Evolutionary conservation across 2,888 invertebrate species (phyloP), one percentile per base, ranked within the genome.

Genomic region (Tiphia femorata): DNA sequence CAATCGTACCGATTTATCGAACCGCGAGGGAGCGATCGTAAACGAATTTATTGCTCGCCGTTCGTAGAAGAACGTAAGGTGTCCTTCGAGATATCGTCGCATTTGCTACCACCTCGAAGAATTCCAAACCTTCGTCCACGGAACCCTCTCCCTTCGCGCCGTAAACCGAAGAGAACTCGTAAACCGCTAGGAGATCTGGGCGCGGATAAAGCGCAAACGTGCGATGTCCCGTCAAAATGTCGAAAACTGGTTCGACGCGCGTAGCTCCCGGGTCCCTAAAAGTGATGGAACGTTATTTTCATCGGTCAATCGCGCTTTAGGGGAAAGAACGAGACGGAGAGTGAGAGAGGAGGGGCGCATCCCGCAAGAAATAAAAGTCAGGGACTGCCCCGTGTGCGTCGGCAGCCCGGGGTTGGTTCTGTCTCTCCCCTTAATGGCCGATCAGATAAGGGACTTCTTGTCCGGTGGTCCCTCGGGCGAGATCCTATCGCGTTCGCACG

Each of bases 381-480:
- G n/a, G n/a, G 57, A 48, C 48, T 44, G 49, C 43, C 56, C 58
- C 40, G 62, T 75, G 70, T 67, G 69, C 60, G 75, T 76, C 70
- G 70, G 20, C 38, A n/a, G n/a, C n/a, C n/a, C 51, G 40, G 41
- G 58, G 57, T 64, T 62, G 58, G 58, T 63, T 69, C n/a, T n/a
- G n/a, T n/a, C n/a, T 67, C 68, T 73, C 72, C 67, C 68, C 71
- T 67, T 77, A 77, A 78, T 78, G 73, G 72, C 49, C 65, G 70
- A 78, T 78, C 77, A 75, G 78, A 78, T 78, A 77, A 77, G 49
- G 64, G 46, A 8, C 62, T 62, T 58, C 73, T 68, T 65, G 64
- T 64, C 64, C 66, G 70, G 70, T 68, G 72, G 72, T 72, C 70
- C 52, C 61, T 47, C 38, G 20, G 37, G 42, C 44, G 43, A 65